Percentiles rank a stretch among this genome's conserved stretches.
Conservation (phyloP, 2,888 invertebrate species). For the Apamea crenata region DNA sequence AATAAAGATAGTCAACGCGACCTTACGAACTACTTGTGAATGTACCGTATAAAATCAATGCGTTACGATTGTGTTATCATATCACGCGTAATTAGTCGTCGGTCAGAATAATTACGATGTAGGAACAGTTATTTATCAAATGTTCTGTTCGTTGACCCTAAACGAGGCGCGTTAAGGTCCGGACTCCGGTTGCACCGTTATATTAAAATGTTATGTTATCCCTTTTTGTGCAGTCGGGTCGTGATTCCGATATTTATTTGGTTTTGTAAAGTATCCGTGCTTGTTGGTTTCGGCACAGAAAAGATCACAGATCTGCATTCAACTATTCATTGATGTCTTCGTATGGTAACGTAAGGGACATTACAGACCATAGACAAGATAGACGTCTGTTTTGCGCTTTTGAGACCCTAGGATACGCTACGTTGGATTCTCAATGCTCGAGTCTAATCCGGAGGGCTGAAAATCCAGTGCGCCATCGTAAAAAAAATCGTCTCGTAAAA, state of each 20-base stretch:
- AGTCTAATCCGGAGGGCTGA: background rate
- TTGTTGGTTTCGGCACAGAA: background rate
- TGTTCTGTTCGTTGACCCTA: conserved; percentile 63
- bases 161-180: conserved; percentile 47
- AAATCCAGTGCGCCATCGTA: background rate
- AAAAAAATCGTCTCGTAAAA: background rate
- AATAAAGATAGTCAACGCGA: background rate
- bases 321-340: background rate
- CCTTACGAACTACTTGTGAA: conserved; percentile 13
- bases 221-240: conserved; percentile 38
- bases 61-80: conserved; percentile 54
- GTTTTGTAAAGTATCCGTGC: too few species aligned
- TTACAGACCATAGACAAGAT: background rate
- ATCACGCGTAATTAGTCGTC: conserved; percentile 64
- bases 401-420: background rate
- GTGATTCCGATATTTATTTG: background rate
- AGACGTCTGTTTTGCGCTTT: background rate
- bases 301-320: background rate
- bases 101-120: conserved; percentile 61
- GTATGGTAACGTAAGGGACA: background rate
- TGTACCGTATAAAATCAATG: conserved; percentile 45
- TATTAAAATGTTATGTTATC: conserved; percentile 41
- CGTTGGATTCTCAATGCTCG: background rate
- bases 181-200: conserved; percentile 60
- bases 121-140: conserved; percentile 65